Evolutionary conservation across 2,888 invertebrate genomes (phyloP), one percentile per base, ranked within the genome.

Genomic region (Chaetoderma sp.): DNA sequence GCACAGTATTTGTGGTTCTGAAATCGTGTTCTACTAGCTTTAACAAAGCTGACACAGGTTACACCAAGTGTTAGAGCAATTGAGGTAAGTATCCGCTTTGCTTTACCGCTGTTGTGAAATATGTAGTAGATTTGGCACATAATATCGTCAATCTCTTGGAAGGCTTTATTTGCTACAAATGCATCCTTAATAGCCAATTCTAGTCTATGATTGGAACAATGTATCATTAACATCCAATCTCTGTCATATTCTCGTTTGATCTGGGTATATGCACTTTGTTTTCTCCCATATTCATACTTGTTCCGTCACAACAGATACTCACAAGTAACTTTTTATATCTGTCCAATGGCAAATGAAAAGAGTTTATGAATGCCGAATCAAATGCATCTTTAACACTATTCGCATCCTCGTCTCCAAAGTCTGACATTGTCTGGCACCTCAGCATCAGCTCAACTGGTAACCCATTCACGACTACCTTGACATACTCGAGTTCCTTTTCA

Each of bases 381-480:
- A 25, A 52, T 18, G 54, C 10, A 30, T 18, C 28, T 27, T 52
- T 52, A 13, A 52, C 16, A 27, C 16, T 13, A 16, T 27, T 16
- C 18, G 32, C 32, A 30, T 52, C 16, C 8, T 30, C 54, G 4
- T 32, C 54, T 30, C 54, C 25, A 27, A 52, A 42, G n/a, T 58
- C 58, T 18, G 42, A 10, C 57, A 57, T 27, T 16, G 27, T 23
- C 21, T 58, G 58, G 1, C 58, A 58, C 42, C 21, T 18, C 18
- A 58, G 44, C 10, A 58, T 18, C 16, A 58, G 28, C 45, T 58
- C 58, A 42, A 42, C 44, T 10, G 42, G 58, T 8, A 13, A 16
- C 6, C 58, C 58, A 42, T 44, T 39, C 10, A 58, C 58, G n/a
- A 58, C 58, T n/a, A 58, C 27, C 45, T 58, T 58, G 4, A n/a